Evolutionary conservation across 1,140 invertebrate genomes (phyloP).

Genomic region (Platyscapa corneri): DNA sequence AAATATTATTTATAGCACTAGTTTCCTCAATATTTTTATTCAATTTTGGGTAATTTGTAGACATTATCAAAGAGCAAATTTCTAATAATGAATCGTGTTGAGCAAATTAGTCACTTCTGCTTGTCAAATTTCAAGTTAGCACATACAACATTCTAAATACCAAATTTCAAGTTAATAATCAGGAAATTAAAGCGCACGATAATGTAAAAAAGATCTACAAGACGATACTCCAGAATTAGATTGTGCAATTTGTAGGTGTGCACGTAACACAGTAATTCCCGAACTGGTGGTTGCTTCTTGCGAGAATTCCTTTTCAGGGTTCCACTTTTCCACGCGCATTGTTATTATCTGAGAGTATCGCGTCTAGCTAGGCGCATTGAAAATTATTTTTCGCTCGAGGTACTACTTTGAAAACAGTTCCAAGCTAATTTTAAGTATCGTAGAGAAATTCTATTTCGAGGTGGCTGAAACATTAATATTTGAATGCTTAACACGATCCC

Average conservation of each 20-base stretch:
- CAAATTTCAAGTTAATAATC: constrained; percentile 4
- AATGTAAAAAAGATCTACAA: constrained; percentile 18
- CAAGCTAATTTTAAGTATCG: neutral
- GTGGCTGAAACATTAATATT: neutral
- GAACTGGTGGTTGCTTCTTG: neutral
- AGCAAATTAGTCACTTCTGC: too few species aligned
- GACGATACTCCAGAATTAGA: constrained; percentile 43
- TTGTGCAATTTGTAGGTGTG: constrained; percentile 48
- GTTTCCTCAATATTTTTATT: too few species aligned
- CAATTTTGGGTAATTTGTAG: too few species aligned
- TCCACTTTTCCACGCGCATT: constrained; percentile 35
- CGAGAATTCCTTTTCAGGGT: neutral
- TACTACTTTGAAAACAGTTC: neutral
- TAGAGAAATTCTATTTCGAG: neutral
- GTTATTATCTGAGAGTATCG: constrained; percentile 22
- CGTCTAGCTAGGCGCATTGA: neutral
- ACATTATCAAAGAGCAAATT: too few species aligned
- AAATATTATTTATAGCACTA: too few species aligned
- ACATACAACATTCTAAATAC: neutral
- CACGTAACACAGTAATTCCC: constrained; percentile 41
- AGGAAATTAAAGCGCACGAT: constrained; percentile 31
- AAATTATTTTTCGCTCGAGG: too few species aligned
- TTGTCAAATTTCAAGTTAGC: too few species aligned
- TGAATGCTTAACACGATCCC: neutral
- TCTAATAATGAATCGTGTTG: too few species aligned